Base-by-base conservation (phyloP, 2,113 vertebrate genomes). In the Triplophysa dalaica region DNA sequence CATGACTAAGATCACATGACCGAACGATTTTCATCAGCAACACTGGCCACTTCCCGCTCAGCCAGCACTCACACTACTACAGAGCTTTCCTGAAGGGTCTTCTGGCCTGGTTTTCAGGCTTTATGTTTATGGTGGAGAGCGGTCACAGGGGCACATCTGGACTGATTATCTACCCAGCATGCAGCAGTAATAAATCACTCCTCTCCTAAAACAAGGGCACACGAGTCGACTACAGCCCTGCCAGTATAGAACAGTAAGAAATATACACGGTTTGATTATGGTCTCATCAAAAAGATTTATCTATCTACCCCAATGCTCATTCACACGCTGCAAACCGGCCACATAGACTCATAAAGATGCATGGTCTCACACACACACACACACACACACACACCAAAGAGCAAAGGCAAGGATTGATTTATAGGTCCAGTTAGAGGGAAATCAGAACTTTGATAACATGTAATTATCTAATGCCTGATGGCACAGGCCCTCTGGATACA, bases 71-170 rank as follows among this genome's bases (percentile, higher is more conserved):
- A 33, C 22, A 29, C 61, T 56, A 19, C 26, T 56, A 50, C 26
- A 56, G 19, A 41, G 29, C 54, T 73, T 33, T 41, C 8, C 70
- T 67, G 79, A 74, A 52, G 70, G 19, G 62, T 11, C 9, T 78
- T 48, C 21, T 54, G 68, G 62, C 50, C 56, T 58, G 7, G 29
- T 24, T 79, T 80, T 81, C 50, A 61, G 17, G 54, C 45, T 70
- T 81, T 81, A 74, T 81, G 54, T 83, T 81, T 48, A 83, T 45
- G 29, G 80, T 74, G 24, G 62, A 82, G 33, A 41, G 19, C n/a
- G 56, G 79, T 82, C 79, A 78, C 14, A 4, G 62, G 79, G 74
- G 70, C 83, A 83, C 85, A 84, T 86, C 83, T 86, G 85, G 85
- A 73, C 52, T 21, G 75, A 81, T 86, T 81, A 81, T 86, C 82